phyloP scores from a whole-genome alignment of 2,888 invertebrate genomes.

The Theristus sp. region DNA sequence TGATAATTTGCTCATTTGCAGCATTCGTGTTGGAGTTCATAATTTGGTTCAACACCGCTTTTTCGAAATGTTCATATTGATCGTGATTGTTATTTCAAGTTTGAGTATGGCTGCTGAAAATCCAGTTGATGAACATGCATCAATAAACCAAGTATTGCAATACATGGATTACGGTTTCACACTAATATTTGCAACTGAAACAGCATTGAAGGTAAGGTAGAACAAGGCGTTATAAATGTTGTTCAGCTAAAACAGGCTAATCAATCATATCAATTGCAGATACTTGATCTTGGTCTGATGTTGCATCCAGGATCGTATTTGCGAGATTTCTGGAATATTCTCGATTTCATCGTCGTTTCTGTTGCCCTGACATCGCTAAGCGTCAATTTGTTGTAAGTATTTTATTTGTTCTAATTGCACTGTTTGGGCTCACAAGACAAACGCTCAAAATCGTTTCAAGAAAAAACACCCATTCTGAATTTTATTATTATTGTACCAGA shows the following conservation, averaged over 20 bases:
- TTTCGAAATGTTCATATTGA: conserved; percentile 78
- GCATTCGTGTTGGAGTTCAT: conserved; percentile 86
- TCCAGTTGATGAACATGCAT: conserved; percentile 55
- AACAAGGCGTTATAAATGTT: neutral
- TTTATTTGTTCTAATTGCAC: neutral
- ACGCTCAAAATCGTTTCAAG: neutral
- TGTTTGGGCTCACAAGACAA: no score
- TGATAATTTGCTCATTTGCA: conserved; percentile 34
- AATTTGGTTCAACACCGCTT: conserved; percentile 77
- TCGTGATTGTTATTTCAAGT: conserved; percentile 89
- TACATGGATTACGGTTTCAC: conserved; percentile 93
- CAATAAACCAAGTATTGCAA: conserved; percentile 66
- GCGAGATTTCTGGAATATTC: conserved; percentile 83
- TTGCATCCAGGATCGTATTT: conserved; percentile 90
- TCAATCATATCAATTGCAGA: conserved; percentile 22
- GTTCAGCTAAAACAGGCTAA: no score
- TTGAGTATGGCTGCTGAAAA: conserved; percentile 92
- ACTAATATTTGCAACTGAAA: conserved; percentile 82
- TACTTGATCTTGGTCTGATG: conserved; percentile 74
- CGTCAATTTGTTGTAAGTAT: conserved; percentile 47
- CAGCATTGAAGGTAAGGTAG: conserved; percentile 60
- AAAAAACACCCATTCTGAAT: no score
- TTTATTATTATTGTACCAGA: no score
- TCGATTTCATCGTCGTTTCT: conserved; percentile 86
- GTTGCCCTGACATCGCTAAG: conserved; percentile 78